These are phyloP conservation scores for Zelleria hepariella DNA, from an alignment of 2,888 invertebrate species.

Conservation along the genomic window DNA sequence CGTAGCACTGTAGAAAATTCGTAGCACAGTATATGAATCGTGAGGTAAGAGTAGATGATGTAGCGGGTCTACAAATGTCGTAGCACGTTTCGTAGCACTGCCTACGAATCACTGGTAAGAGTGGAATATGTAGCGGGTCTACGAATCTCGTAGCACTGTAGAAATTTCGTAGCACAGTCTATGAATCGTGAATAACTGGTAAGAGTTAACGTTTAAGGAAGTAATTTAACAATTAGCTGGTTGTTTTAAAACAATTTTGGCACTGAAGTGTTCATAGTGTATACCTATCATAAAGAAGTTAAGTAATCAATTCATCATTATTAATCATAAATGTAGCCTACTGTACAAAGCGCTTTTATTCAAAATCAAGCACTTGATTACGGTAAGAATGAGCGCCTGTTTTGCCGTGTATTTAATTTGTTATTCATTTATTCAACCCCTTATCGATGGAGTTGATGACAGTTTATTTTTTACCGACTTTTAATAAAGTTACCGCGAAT, in stretches of 20 bases:
- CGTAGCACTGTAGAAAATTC: background rate
- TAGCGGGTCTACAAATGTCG: background rate
- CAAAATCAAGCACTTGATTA: background rate
- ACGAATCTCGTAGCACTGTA: background rate
- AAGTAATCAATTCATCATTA: too few species aligned
- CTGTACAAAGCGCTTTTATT: background rate
- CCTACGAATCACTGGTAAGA: too few species aligned
- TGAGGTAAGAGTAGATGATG: background rate
- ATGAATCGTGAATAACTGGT: background rate
- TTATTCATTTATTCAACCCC: slow-evolving; percentile 43
- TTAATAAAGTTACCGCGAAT: slow-evolving; percentile 3
- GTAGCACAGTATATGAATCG: background rate
- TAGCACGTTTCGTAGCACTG: background rate
- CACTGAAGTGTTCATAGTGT: too few species aligned
- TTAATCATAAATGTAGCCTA: too few species aligned
- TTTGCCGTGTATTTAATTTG: slow-evolving; percentile 16
- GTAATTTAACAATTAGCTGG: too few species aligned
- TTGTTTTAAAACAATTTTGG: too few species aligned
- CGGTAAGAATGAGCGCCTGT: background rate
- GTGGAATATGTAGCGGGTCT: background rate
- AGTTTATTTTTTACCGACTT: slow-evolving; percentile 17
- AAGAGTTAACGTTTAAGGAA: too few species aligned
- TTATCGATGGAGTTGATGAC: slow-evolving; percentile 37
- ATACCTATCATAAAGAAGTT: too few species aligned
- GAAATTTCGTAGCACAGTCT: background rate